phyloP scores from a whole-genome alignment of 2,113 vertebrate genomes.

The Gobius niger region DNA sequence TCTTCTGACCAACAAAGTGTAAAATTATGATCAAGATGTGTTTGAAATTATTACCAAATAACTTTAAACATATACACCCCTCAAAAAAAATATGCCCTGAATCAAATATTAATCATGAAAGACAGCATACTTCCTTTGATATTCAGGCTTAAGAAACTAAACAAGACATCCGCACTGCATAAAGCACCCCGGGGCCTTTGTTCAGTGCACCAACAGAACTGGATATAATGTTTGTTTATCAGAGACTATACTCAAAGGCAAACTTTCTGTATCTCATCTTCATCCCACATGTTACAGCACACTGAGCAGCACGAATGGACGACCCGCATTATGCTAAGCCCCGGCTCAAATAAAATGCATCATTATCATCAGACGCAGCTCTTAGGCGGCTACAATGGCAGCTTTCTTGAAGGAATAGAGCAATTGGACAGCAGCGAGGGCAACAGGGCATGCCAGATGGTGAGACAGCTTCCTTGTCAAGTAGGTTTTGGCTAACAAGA shows the following conservation, averaged over 20 bases:
- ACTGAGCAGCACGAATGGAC: conserved; percentile 31
- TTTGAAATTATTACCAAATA: too few species aligned
- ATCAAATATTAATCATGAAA: too few species aligned
- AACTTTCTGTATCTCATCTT: conserved; percentile 32
- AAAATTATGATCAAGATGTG: too few species aligned
- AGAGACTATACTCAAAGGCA: conserved; percentile 10
- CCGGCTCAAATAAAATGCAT: conserved; percentile 36
- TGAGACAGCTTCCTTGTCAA: conserved; percentile 37
- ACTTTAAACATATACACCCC: too few species aligned
- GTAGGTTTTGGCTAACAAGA: conserved; percentile 37
- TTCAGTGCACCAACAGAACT: not conserved
- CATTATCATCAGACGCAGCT: conserved; percentile 21
- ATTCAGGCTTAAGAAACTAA: not conserved
- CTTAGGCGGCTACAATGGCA: conserved; percentile 9
- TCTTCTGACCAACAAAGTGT: too few species aligned
- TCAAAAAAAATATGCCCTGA: too few species aligned
- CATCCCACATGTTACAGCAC: conserved; percentile 29
- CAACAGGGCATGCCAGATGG: conserved; percentile 15
- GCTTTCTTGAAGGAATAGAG: conserved; percentile 34
- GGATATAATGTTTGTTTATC: conserved; percentile 11
- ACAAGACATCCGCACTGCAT: not conserved
- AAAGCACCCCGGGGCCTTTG: not conserved
- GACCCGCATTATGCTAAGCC: conserved; percentile 34
- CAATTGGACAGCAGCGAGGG: conserved; percentile 16
- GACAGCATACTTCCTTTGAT: not conserved